Conservation (phyloP, 2,888 invertebrate genomes). For the Xestia c-nigrum region DNA sequence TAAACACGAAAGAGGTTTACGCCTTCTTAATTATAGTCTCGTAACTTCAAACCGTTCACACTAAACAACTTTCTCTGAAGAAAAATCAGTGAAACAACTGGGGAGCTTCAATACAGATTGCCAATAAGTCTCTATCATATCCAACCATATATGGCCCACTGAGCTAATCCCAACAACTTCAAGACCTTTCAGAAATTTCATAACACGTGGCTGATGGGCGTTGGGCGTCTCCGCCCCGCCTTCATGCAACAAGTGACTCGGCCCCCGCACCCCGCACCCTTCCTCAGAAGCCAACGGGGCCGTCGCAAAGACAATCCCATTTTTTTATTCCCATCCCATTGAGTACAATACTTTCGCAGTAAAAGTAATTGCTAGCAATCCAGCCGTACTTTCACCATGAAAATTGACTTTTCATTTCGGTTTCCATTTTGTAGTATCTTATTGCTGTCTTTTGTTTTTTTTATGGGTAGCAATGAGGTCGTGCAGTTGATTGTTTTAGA, state of each 20-base stretch:
- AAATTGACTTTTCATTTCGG: conserved; percentile 50
- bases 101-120: not conserved
- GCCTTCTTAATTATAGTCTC: not conserved
- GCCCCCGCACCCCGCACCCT: conserved; percentile 70
- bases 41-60: not conserved
- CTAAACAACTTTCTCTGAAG: not conserved
- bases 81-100: too few relatives aligned
- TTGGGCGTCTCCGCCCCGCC: conserved; percentile 86
- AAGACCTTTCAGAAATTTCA: conserved; percentile 56
- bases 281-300: conserved; percentile 63
- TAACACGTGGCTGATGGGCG: conserved; percentile 83
- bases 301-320: conserved; percentile 63
- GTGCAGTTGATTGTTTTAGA: conserved; percentile 8
- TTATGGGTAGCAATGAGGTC: conserved; percentile 28
- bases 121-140: not conserved
- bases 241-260: conserved; percentile 84
- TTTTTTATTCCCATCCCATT: conserved; percentile 60
- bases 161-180: conserved; percentile 16
- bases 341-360: conserved; percentile 56
- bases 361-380: conserved; percentile 55
- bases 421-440: conserved; percentile 23
- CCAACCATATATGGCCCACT: not conserved
- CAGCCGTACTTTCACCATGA: conserved; percentile 35
- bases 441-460: not conserved
- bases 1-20: not conserved